Evolutionary conservation across 2,113 vertebrate genomes (phyloP).

Genomic region (Brachionichthys hirsutus): DNA sequence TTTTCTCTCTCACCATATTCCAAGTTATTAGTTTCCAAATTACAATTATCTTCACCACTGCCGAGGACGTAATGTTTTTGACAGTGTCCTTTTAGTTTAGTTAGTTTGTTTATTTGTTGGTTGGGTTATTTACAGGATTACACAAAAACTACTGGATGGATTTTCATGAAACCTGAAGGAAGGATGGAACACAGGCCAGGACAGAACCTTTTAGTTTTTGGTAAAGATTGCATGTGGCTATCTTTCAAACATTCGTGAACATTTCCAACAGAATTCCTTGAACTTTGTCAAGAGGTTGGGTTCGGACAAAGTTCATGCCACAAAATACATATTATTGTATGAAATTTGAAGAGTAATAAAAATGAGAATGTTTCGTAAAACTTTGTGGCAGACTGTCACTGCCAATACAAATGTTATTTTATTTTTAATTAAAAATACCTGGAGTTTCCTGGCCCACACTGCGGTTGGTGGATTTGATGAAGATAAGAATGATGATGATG

Average conservation of each 20-base stretch:
- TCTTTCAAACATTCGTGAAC: too few species aligned
- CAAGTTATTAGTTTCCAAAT: not conserved
- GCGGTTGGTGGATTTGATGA: constrained; percentile 45
- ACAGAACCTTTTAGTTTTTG: not conserved
- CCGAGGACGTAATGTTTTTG: not conserved
- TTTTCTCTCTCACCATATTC: not conserved
- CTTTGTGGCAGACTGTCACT: not conserved
- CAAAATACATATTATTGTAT: too few species aligned
- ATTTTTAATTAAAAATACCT: constrained; percentile 40
- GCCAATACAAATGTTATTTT: not conserved
- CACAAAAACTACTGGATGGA: not conserved
- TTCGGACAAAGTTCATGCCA: too few species aligned
- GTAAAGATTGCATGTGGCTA: too few species aligned
- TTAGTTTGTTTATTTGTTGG: not conserved
- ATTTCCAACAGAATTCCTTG: not conserved
- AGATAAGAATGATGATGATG: constrained; percentile 45
- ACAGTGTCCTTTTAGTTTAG: too few species aligned
- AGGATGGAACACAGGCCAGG: not conserved
- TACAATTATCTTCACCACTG: not conserved
- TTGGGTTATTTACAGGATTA: not conserved
- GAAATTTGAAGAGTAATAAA: too few species aligned
- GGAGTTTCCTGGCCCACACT: constrained; percentile 11
- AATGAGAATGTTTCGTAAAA: not conserved
- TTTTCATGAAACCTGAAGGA: not conserved
- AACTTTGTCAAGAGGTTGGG: too few species aligned